Base-by-base conservation (phyloP, 2,113 vertebrate genomes). In the Pampusana beccarii region DNA sequence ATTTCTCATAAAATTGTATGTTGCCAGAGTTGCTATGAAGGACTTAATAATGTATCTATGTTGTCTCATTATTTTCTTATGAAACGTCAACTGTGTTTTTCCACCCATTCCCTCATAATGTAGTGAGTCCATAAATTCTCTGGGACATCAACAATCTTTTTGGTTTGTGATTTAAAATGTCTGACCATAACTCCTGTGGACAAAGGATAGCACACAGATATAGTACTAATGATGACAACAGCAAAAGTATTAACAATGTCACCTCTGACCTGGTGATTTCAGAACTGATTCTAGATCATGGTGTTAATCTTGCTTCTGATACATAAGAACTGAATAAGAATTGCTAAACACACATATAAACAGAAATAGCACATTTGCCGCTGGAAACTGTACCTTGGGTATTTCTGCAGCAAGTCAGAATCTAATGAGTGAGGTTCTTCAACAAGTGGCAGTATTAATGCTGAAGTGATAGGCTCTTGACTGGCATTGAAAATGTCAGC, bases 401-500 rank as follows among this genome's bases (percentile, higher is more conserved):
- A 11, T 77, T 83, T 70, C 71, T 83, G 46, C 21, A 58, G 6
- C 50, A 54, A 60, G 40, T 70, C 64, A 91, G 44, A 74, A 46
- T 75, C 65, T 50, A 31, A 79, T 2, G 4, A 40, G 34, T 71
- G 65, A 91, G 83, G 92, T 92, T 92, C 94, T 73, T 79, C 38
- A 81, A 34, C 53, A 87, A 80, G 44, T 53, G 62, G 17, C 36
- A 65, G 44, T 50, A 57, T 80, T 87, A 57, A 36, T 85, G 70
- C 54, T 88, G 81, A 90, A 94, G 66, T 69, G 89, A 57, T 48
- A 79, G 48, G 29, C 8, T 79, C 34, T 44, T 95, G 80, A 81
- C 44, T 82, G 93, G 44, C 53, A 91, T 91, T 80, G 19, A 82
- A 95, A 94, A 70, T 58, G 74, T 73, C 92, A 94, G n/a, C 11